Base-by-base conservation (phyloP, 2,888 invertebrate genomes). In the Limnephilus marmoratus region DNA sequence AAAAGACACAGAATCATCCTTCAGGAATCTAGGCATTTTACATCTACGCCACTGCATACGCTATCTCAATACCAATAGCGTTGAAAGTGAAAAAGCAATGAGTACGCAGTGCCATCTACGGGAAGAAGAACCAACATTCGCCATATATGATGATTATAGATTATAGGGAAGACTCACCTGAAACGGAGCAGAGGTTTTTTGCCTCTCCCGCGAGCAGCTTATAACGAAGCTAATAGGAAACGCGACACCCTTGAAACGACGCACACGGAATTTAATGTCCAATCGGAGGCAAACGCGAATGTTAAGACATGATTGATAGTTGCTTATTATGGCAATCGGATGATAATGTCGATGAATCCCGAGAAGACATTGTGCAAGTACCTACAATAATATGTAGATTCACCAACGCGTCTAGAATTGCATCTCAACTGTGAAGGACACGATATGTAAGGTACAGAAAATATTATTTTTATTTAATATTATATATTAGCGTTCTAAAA, bases 131-230 rank as follows among this genome's bases (percentile, higher is more conserved):
- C 37, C 83, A 24, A 34, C 34, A 7, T 37, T 34, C 24, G 37
- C 83, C 83, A 37, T 83, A 83, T 83, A 83, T 15, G 83, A 83
- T 24, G 41, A 83, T 37, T 37, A 83, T 15, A 18, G 83, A 83
- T 24, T 37, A 83, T 15, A 18, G 83, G 34, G 83, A 83, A 83
- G 34, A 41, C 37, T 7, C 4, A 4, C 9, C 83, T 37, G 83
- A 83, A 83, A 37, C 68, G 37, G 83, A 34, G 83, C 7, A 37
- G 83, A 24, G 9, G 83, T 83, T 68, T 83, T 83, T 83, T 83
- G 37, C 12, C 11, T 37, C 37, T 83, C 24, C 7, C 37, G 83
- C 18, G 15, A 24, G 41, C 2, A 24, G 37, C 37, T 83, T 37
- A 41, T 83, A 34, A 83, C 34, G 37, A 37, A 83, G 37, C 34